Conservation (phyloP, 2,888 invertebrate species). For the Leistus spinibarbis region DNA sequence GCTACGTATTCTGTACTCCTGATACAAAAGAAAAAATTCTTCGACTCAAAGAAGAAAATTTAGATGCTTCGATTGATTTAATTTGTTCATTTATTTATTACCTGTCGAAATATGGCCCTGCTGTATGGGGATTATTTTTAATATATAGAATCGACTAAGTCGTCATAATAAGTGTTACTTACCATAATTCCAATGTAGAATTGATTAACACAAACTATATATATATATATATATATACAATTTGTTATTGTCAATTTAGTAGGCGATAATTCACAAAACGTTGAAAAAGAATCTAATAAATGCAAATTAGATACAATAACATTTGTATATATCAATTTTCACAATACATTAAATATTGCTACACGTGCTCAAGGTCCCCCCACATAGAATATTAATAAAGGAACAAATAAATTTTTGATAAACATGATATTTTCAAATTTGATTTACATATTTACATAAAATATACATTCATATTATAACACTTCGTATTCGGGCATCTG, state of each 20-base stretch:
- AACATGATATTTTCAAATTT: neutral
- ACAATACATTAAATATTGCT: neutral
- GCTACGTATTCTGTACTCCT: neutral
- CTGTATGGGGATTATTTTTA: too few relatives aligned
- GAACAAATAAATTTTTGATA: slow-evolving; percentile 3
- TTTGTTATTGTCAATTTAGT: too few relatives aligned
- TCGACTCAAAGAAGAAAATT: neutral
- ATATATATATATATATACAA: neutral
- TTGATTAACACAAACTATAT: neutral
- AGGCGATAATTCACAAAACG: neutral
- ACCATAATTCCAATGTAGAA: neutral
- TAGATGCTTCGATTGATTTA: neutral
- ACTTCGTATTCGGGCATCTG: neutral
- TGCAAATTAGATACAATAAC: neutral
- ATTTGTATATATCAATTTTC: slow-evolving; percentile 6
- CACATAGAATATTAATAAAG: slow-evolving; percentile 2
- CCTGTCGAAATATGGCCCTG: neutral
- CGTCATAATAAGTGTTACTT: neutral
- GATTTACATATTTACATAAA: slow-evolving; percentile 9
- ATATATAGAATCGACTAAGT: too few relatives aligned
- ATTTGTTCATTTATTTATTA: neutral
- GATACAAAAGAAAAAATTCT: neutral
- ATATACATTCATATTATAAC: neutral
- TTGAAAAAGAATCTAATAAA: neutral
- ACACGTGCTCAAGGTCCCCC: neutral